phyloP scores from a whole-genome alignment of 2,888 invertebrate genomes.

The Macrostomum cliftonense region DNA sequence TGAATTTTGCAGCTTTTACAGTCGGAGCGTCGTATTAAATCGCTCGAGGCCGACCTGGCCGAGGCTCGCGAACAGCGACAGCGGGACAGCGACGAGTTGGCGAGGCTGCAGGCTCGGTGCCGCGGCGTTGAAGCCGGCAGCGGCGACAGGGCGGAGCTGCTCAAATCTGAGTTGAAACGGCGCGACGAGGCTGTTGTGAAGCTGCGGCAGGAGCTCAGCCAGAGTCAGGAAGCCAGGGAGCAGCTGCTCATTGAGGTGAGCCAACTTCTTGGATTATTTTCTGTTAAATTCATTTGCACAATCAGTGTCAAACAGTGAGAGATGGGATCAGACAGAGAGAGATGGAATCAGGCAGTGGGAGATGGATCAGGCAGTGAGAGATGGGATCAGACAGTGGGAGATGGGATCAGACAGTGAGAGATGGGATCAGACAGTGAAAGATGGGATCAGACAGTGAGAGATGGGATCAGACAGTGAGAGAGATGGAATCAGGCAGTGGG shows the following conservation, averaged over 20 bases:
- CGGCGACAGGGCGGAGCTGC: constrained; percentile 26
- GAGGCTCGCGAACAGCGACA: constrained; percentile 6
- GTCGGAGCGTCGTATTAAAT: not conserved
- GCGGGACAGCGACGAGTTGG: constrained; percentile 6
- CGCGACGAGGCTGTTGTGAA: constrained; percentile 32
- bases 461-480: too few species aligned
- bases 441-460: too few species aligned
- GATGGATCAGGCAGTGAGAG: too few species aligned
- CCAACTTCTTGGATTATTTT: too few species aligned
- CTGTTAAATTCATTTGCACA: too few species aligned
- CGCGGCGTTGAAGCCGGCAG: constrained; percentile 23
- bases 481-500: too few species aligned
- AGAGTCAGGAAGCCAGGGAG: constrained; percentile 29
- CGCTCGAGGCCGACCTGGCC: constrained; percentile 5
- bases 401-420: too few species aligned
- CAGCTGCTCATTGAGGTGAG: constrained; percentile 25
- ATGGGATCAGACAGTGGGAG: too few species aligned
- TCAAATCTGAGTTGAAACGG: constrained; percentile 28
- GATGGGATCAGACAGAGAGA: too few species aligned
- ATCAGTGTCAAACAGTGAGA: not conserved
- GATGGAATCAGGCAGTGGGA: too few species aligned
- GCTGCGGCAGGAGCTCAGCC: constrained; percentile 25
- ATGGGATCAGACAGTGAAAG: too few species aligned
- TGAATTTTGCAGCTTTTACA: not conserved
- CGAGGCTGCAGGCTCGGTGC: constrained; percentile 22